Conservation (phyloP, 1,140 invertebrate species). For the Platyscapa corneri region DNA sequence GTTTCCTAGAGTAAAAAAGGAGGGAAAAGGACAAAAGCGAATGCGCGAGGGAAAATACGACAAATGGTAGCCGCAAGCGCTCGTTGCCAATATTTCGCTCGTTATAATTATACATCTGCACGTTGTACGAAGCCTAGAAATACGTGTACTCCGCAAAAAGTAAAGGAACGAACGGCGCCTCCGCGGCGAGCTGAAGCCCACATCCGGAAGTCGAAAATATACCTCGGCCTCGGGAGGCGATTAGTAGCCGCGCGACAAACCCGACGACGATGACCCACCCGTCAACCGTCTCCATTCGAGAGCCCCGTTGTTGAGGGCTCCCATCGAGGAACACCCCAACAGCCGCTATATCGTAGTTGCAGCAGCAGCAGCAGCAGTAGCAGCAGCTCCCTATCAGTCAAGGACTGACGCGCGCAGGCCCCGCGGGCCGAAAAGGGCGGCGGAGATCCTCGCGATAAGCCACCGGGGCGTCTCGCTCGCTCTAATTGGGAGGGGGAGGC, state of each 20-base stretch:
- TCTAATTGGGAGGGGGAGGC: constrained; percentile 6
- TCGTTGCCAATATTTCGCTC: constrained; percentile 40
- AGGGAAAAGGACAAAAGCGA: neutral
- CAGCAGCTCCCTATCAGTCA: neutral
- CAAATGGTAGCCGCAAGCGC: neutral
- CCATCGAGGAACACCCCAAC: too few species aligned
- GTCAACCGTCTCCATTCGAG: too few species aligned
- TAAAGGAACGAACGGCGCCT: neutral
- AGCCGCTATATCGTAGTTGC: too few species aligned
- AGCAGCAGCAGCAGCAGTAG: too few species aligned
- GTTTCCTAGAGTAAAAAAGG: constrained; percentile 36
- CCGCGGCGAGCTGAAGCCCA: neutral
- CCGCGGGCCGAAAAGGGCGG: neutral
- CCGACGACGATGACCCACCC: neutral
- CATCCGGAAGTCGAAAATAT: constrained; percentile 26
- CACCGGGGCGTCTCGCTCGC: neutral
- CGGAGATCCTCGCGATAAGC: neutral
- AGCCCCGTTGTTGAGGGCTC: too few species aligned
- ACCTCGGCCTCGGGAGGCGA: neutral
- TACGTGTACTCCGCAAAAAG: constrained; percentile 2
- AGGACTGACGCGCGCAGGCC: neutral
- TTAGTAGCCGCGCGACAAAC: neutral
- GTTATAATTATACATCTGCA: constrained; percentile 44
- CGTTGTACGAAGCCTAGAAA: constrained; percentile 7
- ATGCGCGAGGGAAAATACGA: constrained; percentile 1